These are phyloP conservation scores for Danionella cerebrum DNA, from an alignment of 2,113 vertebrate genomes.

Conservation along the genomic window DNA sequence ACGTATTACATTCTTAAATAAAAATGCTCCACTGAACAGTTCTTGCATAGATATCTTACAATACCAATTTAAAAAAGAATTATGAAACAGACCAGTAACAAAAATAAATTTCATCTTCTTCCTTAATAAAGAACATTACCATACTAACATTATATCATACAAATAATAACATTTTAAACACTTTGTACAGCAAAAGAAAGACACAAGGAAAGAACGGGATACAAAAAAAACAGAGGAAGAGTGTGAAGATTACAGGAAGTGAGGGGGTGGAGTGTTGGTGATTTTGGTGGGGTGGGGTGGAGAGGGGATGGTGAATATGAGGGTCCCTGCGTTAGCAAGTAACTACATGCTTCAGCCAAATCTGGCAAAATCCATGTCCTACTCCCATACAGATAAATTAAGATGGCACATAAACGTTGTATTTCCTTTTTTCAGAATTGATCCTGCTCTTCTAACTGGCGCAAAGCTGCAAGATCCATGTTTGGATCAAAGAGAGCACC, in stretches of 20 bases:
- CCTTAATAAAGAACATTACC: constrained; percentile 99
- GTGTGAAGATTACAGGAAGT: constrained; percentile 72
- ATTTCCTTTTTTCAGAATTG: constrained; percentile 3
- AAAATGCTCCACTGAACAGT: constrained; percentile 99
- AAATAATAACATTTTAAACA: constrained; percentile 99
- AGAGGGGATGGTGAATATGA: constrained; percentile 27
- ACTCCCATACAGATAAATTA: constrained; percentile 16
- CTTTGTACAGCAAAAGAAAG: constrained; percentile 90
- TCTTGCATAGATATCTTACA: constrained; percentile 99
- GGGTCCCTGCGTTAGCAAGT: constrained; percentile 37
- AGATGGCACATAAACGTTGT: constrained; percentile 23
- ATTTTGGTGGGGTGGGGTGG: neutral
- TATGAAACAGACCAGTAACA: constrained; percentile 99
- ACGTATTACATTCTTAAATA: constrained; percentile 99
- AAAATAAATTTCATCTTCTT: constrained; percentile 99
- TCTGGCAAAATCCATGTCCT: constrained; percentile 6
- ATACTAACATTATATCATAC: constrained; percentile 99
- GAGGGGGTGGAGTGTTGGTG: constrained; percentile 31
- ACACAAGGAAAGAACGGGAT: constrained; percentile 70
- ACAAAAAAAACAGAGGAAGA: constrained; percentile 70
- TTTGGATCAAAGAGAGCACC: constrained; percentile 32
- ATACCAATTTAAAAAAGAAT: constrained; percentile 99
- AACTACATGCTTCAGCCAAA: constrained; percentile 34
- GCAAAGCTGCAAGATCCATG: neutral
- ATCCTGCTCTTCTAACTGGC: constrained; percentile 12